A percentile compares a stretch with the other conserved stretches of the same genome.
Conservation (phyloP, 2,797 vertebrate species). For the Aeoliscus strigatus region DNA sequence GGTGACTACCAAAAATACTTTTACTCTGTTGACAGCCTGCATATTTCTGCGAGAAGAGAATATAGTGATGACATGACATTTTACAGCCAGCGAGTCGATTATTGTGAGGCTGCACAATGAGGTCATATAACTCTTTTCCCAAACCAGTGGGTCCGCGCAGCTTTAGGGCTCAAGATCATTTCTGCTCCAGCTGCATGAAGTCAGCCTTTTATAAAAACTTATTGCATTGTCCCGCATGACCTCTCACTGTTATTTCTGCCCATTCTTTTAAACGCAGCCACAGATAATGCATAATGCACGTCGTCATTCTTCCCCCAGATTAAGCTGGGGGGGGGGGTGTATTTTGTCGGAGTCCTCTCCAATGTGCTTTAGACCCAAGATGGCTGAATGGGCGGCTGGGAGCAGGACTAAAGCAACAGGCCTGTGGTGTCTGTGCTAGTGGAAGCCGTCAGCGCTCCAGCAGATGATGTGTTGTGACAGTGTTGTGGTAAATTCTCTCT, state of each 20-base stretch:
- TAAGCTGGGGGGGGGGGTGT: conserved; percentile 24
- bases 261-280: conserved; percentile 46
- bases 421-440: conserved; percentile 51
- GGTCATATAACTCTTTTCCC: conserved; percentile 43
- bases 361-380: conserved; percentile 27
- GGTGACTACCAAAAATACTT: conserved; percentile 66
- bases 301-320: conserved; percentile 56
- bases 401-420: conserved; percentile 66
- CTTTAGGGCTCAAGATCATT: conserved; percentile 35
- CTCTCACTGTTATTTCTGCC: conserved; percentile 53
- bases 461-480: conserved; percentile 68
- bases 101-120: conserved; percentile 24
- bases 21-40: conserved; percentile 36
- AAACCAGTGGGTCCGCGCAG: conserved; percentile 14
- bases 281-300: conserved; percentile 50
- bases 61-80: conserved; percentile 31
- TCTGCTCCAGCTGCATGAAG: conserved; percentile 38
- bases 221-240: conserved; percentile 41
- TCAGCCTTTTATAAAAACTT: conserved; percentile 40
- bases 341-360: conserved; percentile 36
- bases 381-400: conserved; percentile 33
- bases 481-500: conserved; percentile 72
- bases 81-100: conserved; percentile 29
- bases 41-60: conserved; percentile 26
- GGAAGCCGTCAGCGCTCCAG: conserved; percentile 49